Base-by-base conservation (phyloP, 2,113 vertebrate genomes). In the Macheiramphus alcinus region DNA sequence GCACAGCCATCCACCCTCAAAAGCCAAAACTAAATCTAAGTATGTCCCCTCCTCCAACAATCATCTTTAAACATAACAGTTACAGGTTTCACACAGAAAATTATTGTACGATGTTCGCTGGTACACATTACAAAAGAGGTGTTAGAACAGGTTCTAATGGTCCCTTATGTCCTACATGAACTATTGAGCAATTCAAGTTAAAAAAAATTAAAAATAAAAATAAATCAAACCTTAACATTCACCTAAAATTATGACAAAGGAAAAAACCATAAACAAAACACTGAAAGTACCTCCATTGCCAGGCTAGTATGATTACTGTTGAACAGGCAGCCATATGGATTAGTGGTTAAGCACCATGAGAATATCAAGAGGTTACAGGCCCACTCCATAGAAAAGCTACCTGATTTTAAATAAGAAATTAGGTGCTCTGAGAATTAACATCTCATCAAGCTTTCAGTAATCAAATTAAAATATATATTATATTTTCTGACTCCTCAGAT, bases 101-200 rank as follows among this genome's bases (percentile, higher is more conserved):
- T 19, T 25, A 48, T 0, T 45, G 16, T 36, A 36, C 25, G 2
- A 27, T 16, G 14, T 45, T 73, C 2, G 0, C 1, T 36, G 23
- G 31, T 34, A 47, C 6, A 20, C 10, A 2, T 7, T 68, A 63
- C 27, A 56, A 63, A 76, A 65, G 2, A 9, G 13, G 25, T 75
- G 40, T 48, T 70, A 88, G 53, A 85, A 53, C 15, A 55, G 3
- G 9, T 66, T 62, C 36, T 43, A 87, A n/a, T 5, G 12, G 66
- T 50, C 10, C 17, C 10, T 71, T 32, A 42, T 13, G 10, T 26
- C n/a, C 45, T 50, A 66, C 23, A 15, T 4, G 13, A 65, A 32
- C n/a, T 29, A 59, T 6, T 53, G 19, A 86, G 55, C 63, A 91
- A 73, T 25, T 81, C 27, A n/a, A 48, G 23, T 53, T 40, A 21